Base-by-base conservation (phyloP, 1,140 invertebrate species). In the Drosophila sp. region DNA sequence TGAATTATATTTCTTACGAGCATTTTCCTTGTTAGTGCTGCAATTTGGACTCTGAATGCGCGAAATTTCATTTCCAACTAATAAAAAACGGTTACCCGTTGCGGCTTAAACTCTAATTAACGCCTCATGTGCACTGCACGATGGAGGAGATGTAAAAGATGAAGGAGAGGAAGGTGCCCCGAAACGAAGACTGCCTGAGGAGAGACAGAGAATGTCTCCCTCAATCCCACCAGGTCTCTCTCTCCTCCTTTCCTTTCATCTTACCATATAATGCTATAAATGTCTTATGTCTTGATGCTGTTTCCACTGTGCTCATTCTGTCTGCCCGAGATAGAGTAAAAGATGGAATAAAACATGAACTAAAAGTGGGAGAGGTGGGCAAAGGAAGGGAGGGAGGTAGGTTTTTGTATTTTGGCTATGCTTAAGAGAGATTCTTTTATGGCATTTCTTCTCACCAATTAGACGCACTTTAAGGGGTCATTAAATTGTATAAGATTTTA, bases 41-140 rank as follows among this genome's bases (percentile, higher is more conserved):
- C 58, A 70, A 70, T 70, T 77, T 71, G 78, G 76, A 56, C 21
- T 65, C 59, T 56, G 61, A 80, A 58, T 64, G 79, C 63, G 79
- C 72, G 64, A 82, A 71, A 71, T 78, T 78, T 81, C 61, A 75
- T 78, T 74, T 67, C 61, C 43, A 57, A 62, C 71, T 69, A 62
- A 79, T 86, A 71, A 71, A 81, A 81, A 72, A 82, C 63, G 78
- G 78, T 76, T 67, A 64, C 41, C 41, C 38, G 72, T 43, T 54
- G 78, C 75, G 86, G 71, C 78, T 86, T 86, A 86, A 86, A 87
- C 78, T 86, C 82, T 86, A 86, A 86, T 86, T 86, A 86, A 86
- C 76, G 82, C 86, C 77, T 84, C 76, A 78, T 70, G 63, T 78
- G 81, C 62, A 32, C 54, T 65, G 50, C 43, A 50, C 43, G 53